Base-by-base conservation (phyloP, 1,140 invertebrate genomes). In the Dendroctonus valens region DNA sequence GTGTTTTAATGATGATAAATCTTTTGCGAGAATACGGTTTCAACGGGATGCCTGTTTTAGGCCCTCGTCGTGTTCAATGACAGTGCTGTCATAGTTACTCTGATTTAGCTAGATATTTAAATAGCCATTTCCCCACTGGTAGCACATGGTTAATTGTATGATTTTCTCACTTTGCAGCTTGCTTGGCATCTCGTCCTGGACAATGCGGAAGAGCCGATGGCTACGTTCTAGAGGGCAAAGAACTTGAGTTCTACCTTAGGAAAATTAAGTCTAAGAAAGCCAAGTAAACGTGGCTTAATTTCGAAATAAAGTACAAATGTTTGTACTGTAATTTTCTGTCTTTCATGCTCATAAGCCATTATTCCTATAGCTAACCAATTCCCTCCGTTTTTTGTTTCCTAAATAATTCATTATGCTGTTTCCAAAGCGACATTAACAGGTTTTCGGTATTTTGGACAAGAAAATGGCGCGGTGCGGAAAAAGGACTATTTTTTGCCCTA, bases 181-280 rank as follows among this genome's bases (percentile, higher is more conserved):
- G 96, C 80, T 87, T 99, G 75, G 85, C 95, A 46, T 98, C 96
- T 72, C 84, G 97, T 73, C 97, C 98, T 51, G 98, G 98, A 67
- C 96, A 99, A 78, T 95, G 94, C 81, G 98, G 97, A 57, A 85
- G 97, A 73, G 88, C 91, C 73, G 97, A 99, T 80, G 98, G 98
- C 59, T 99, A 99, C 82, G 90, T 99, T 73, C 83, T 99, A 49
- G 98, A 99, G 86, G 98, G 97, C 72, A 98, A 98, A 83, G 97
- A 99, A 84, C 86, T 99, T 54, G 98, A 99, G 80, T 99, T 99
- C 84, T 99, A 99, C 82, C 84, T 96, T 81, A 93, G 93, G 80
- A 99, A 99, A 83, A 95, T 99, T 77, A 97, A 94, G 83, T 93
- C 91, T 80, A 95, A 94, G 84, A 95, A 94, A 81, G 91, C 91